A percentile compares a stretch with the other conserved stretches of the same genome.
Evolutionary conservation across 2,888 invertebrate genomes (phyloP).

Genomic region (Macrosiphum euphorbiae): DNA sequence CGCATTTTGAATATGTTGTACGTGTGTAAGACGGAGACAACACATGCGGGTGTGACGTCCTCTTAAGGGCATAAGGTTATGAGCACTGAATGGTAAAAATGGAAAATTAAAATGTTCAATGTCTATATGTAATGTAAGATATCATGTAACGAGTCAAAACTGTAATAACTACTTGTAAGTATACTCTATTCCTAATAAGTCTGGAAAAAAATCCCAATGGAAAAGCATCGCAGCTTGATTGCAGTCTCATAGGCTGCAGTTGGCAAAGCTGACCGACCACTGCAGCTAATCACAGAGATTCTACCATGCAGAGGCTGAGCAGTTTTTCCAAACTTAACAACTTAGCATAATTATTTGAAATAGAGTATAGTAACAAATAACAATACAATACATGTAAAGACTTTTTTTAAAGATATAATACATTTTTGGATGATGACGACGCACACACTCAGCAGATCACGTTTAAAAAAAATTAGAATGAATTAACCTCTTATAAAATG

Average conservation of each 20-base stretch:
- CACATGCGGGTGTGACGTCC: too few species aligned
- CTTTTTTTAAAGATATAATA: background rate
- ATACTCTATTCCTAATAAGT: background rate
- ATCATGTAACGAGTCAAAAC: background rate
- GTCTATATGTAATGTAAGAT: background rate
- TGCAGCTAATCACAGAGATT: too few species aligned
- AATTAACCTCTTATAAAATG: too few species aligned
- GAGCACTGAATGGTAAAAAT: background rate
- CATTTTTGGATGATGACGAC: background rate
- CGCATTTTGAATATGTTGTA: too few species aligned
- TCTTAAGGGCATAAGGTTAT: background rate
- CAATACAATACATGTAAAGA: background rate
- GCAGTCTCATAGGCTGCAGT: too few species aligned
- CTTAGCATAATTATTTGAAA: background rate
- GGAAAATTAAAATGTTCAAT: background rate
- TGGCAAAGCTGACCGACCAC: too few species aligned
- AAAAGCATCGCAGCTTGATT: too few species aligned
- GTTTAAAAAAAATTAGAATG: too few species aligned
- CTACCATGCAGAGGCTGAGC: too few species aligned
- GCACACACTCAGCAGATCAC: too few species aligned
- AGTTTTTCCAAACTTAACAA: background rate
- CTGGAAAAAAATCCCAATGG: too few species aligned
- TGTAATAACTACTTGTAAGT: background rate
- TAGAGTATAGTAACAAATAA: background rate
- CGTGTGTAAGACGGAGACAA: too few species aligned